Evolutionary conservation across 2,797 vertebrate genomes (phyloP).

Genomic region (Typhlichthys subterraneus): DNA sequence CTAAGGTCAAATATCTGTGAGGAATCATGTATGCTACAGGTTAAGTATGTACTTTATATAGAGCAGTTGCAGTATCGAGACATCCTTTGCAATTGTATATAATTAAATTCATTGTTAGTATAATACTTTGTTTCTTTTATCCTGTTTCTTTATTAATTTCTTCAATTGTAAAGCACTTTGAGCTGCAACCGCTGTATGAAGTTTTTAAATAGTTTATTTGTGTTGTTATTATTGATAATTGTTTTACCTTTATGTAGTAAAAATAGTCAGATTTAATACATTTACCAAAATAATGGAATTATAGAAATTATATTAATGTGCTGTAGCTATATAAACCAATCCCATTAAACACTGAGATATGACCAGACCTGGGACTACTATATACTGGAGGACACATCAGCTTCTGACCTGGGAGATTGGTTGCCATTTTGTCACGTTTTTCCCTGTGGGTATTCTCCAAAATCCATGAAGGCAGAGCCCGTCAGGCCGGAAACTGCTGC

Average conservation of each 20-base stretch:
- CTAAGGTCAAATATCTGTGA: slow-evolving; percentile 55
- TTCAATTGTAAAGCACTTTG: too few relatives aligned
- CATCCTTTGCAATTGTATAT: not conserved
- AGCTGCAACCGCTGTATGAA: too few relatives aligned
- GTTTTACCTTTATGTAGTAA: not conserved
- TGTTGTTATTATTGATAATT: not conserved
- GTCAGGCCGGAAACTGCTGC: slow-evolving; percentile 12
- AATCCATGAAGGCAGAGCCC: slow-evolving; percentile 5
- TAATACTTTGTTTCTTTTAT: too few relatives aligned
- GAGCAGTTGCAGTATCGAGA: not conserved
- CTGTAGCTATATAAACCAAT: not conserved
- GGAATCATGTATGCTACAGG: slow-evolving; percentile 46
- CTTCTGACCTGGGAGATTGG: slow-evolving; percentile 10
- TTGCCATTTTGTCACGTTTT: not conserved
- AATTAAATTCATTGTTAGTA: too few relatives aligned
- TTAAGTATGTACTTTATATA: slow-evolving; percentile 27
- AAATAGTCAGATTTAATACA: not conserved
- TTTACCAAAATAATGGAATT: not conserved
- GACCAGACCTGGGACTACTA: not conserved
- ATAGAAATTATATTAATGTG: not conserved
- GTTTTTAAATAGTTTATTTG: too few relatives aligned
- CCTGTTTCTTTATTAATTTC: too few relatives aligned
- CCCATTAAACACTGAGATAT: not conserved
- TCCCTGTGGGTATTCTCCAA: slow-evolving; percentile 1
- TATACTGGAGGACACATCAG: not conserved